These are phyloP conservation scores for Lamprologus lemairii DNA, from an alignment of 2,113 vertebrate species.

Conservation along the genomic window DNA sequence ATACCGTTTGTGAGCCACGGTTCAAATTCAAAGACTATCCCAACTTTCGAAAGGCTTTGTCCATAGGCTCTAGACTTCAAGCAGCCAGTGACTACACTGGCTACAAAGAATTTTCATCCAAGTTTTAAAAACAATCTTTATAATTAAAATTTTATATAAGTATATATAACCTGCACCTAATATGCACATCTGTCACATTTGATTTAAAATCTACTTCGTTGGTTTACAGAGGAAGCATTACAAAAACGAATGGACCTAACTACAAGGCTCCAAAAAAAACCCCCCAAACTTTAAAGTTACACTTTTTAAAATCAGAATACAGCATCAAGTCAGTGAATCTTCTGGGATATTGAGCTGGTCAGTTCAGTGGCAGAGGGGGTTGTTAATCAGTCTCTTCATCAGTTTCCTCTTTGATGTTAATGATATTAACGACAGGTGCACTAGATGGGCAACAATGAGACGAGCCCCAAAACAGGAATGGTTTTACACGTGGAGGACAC, in stretches of 20 bases:
- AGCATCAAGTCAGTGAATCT: background rate
- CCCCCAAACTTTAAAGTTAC: background rate
- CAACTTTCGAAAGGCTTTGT: slow-evolving; percentile 49
- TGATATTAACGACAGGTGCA: background rate
- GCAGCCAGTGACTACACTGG: background rate
- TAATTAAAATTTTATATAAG: background rate
- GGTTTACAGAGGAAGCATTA: background rate
- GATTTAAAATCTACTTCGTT: background rate
- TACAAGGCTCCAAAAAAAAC: fast-evolving
- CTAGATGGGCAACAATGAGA: background rate
- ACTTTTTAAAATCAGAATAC: background rate
- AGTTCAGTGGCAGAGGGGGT: background rate
- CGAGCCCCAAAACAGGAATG: background rate
- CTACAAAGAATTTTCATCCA: background rate
- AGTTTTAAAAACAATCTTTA: background rate
- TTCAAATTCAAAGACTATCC: slow-evolving; percentile 80
- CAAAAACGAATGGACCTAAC: background rate
- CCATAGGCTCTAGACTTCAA: background rate
- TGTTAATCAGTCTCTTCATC: background rate
- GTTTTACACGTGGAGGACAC: background rate
- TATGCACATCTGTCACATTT: background rate
- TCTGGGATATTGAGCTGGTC: background rate
- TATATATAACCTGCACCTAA: background rate
- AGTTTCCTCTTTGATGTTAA: background rate
- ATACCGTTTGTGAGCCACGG: background rate